Base-by-base conservation (phyloP, 1,140 invertebrate genomes). In the Maconellicoccus hirsutus region DNA sequence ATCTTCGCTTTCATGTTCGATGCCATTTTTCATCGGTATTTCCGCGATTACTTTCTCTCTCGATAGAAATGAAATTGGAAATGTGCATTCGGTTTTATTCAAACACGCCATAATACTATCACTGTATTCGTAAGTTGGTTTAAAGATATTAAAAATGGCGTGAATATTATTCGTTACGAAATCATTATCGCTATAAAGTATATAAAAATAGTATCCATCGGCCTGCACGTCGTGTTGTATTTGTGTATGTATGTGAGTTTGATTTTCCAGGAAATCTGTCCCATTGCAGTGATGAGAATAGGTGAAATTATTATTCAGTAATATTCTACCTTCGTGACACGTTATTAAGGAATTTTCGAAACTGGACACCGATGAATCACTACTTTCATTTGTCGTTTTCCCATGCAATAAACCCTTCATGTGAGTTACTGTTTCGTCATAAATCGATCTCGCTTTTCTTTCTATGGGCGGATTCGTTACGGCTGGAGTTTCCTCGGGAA, bases 101-200 rank as follows among this genome's bases (percentile, higher is more conserved):
- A 90, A 78, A 79, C 90, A 92, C 23, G 84, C 83, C 52, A 85
- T 83, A 3, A 85, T 84, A 73, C 87, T 82, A 76, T 91, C 91
- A 52, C 86, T 84, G 77, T 89, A 89, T 77, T 87, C 85, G 78
- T 89, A 89, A 72, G 88, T 87, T 6, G 90, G 89, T 75, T 92
- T 92, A 75, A 88, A 87, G 75, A 92, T 91, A 80, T 91, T 87
- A 79, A 92, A 92, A 73, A 89, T 83, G 12, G 87, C 88, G 79
- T 91, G 87, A 74, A 92, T 89, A 77, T 89, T 86, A 79, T 92
- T 92, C 4, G 80, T 83, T 10, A 87, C 85, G 72, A 86, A 80
- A 78, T 92, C 89, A 80, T 91, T 91, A 77, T 92, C 89, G 75
- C 88, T 90, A 76, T 91, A 92, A 80, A 92, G 92, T 73, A 92